Conservation (phyloP, 2,113 vertebrate species). For the Chloropsis cyanopogon region DNA sequence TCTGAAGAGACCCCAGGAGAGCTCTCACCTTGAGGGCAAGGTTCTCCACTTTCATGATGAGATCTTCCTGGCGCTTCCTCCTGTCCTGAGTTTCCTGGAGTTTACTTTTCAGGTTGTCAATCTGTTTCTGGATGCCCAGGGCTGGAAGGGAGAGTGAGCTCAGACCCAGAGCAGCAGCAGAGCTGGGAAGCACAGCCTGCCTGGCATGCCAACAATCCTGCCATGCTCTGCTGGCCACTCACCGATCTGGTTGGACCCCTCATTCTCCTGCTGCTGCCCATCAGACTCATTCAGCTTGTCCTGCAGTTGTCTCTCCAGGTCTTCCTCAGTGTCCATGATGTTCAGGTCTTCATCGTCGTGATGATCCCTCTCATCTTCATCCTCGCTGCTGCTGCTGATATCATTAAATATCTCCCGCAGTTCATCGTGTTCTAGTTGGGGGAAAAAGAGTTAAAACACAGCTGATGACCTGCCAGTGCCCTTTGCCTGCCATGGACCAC, state of each 20-base stretch:
- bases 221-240: not conserved
- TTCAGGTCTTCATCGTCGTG: conserved; percentile 89
- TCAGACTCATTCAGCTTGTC: conserved; percentile 80
- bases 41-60: conserved; percentile 98
- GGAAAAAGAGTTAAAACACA: not conserved
- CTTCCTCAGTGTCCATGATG: conserved; percentile 88
- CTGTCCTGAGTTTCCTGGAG: conserved; percentile 93
- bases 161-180: not conserved
- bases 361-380: conserved; percentile 89
- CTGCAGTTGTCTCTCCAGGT: conserved; percentile 82
- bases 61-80: conserved; percentile 94
- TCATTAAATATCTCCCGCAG: conserved; percentile 85
- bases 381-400: conserved; percentile 89
- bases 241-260: conserved; percentile 84
- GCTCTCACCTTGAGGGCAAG: conserved; percentile 89
- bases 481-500: not conserved
- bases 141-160: conserved; percentile 64
- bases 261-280: conserved; percentile 76
- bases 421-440: conserved; percentile 73
- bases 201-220: not conserved
- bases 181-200: not conserved
- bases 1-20: not conserved
- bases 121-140: conserved; percentile 93
- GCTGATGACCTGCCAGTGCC: not conserved
- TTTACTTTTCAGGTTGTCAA: conserved; percentile 89